phyloP scores from a whole-genome alignment of 2,797 vertebrate species.

The Antrozous pallidus region DNA sequence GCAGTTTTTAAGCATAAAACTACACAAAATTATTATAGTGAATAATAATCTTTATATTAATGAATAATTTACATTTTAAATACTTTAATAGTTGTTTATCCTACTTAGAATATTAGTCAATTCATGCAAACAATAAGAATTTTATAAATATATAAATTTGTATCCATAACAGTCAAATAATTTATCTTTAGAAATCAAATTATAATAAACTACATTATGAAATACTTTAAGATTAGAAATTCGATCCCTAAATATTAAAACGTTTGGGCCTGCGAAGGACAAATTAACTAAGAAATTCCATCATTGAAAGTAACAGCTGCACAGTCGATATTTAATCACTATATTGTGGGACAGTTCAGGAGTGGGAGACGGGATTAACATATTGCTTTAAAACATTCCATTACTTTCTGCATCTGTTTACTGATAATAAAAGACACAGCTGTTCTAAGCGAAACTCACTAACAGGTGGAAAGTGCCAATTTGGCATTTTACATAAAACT shows the following conservation, averaged over 20 bases:
- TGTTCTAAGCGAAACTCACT: conserved; percentile 83
- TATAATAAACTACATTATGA: conserved; percentile 35
- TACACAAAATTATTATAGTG: background rate
- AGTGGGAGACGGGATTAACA: conserved; percentile 85
- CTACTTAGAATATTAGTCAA: conserved; percentile 40
- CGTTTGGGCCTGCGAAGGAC: conserved; percentile 56
- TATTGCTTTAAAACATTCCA: conserved; percentile 87
- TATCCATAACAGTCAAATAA: conserved; percentile 20
- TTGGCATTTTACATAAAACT: conserved; percentile 82
- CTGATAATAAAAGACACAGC: conserved; percentile 88
- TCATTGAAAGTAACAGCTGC: conserved; percentile 81
- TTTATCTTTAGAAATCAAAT: conserved; percentile 31
- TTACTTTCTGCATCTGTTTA: conserved; percentile 88
- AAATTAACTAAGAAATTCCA: conserved; percentile 71
- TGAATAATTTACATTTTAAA: background rate
- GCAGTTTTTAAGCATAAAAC: conserved; percentile 5
- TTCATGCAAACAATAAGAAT: background rate
- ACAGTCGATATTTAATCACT: conserved; percentile 82
- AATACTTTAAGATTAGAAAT: conserved; percentile 53
- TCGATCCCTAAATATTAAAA: conserved; percentile 48
- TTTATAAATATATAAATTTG: conserved; percentile 19
- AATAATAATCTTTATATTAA: conserved; percentile 41
- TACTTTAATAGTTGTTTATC: background rate
- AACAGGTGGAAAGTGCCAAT: conserved; percentile 86
- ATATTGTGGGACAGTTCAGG: conserved; percentile 83